Evolutionary conservation across 2,888 invertebrate genomes (phyloP), one percentile per base, ranked within the genome.

Genomic region (Lepidocyrtinus sp.): DNA sequence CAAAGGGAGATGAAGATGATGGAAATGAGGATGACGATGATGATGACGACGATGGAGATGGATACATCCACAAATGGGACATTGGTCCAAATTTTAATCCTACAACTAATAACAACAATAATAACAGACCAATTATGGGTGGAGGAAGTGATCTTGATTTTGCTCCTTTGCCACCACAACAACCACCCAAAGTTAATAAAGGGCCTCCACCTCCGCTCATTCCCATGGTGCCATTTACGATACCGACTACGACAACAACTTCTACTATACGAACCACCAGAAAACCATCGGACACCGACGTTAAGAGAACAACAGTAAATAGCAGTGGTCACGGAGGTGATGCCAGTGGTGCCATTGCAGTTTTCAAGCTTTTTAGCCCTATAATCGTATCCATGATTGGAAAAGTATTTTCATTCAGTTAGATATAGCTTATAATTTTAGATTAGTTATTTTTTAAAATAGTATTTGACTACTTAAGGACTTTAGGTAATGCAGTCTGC

Each of bases 311-410:
- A 0, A 71, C 64, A 1, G 82, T 82, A 9, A 78, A 80, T 19
- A 83, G 79, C 50, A 74, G 82, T 65, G 82, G 82, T 46, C 78
- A 74, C 36, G 74, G 82, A 26, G 84, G 84, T 62, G 82, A 80
- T 19, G 72, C 84, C 1, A 83, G 78, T 15, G 85, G 83, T 67
- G 85, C 85, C 36, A 81, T 86, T 24, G 86, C 86, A 55, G 84
- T 86, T 27, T 85, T 86, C 63, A 86, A 86, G 77, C 75, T 86
- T 7, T 86, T 86, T 65, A 83, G 85, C 21, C 86, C 86, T 9
- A 85, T 86, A 27, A 72, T 86, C 64, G 83, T 85, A 19, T 84
- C 85, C 45, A 83, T 85, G 83, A 77, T 86, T n/a, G 85, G 85
- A 9, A 86, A 85, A 83, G 71, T 85, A n/a, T 84, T 85, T 74